These are phyloP conservation scores for Drosophila nigricruria DNA, from an alignment of 2,888 invertebrate genomes.

Conservation along the genomic window DNA sequence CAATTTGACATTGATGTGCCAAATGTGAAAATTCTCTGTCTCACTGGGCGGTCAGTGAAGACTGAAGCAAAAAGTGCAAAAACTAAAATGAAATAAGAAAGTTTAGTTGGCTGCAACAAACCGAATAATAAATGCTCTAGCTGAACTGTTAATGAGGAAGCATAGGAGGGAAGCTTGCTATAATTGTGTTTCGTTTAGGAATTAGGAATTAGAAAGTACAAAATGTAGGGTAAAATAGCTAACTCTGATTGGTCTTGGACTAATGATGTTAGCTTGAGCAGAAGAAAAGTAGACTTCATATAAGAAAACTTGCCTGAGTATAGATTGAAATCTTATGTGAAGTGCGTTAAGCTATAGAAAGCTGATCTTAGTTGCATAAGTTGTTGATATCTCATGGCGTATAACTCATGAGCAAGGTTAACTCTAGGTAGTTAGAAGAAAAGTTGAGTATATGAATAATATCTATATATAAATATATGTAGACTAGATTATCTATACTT, in stretches of 20 bases:
- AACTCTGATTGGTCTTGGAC: background rate
- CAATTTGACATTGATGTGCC: conserved; percentile 82
- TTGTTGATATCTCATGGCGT: too few relatives aligned
- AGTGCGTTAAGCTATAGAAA: too few relatives aligned
- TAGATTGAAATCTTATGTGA: too few relatives aligned
- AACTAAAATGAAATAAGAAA: conserved; percentile 43
- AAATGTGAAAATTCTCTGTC: conserved; percentile 75
- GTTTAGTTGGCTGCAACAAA: background rate
- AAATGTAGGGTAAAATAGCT: too few relatives aligned
- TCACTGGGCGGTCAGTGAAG: conserved; percentile 34
- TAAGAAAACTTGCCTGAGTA: background rate
- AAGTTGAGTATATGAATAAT: background rate
- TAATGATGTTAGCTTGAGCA: background rate
- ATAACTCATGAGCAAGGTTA: too few relatives aligned
- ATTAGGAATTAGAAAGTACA: too few relatives aligned
- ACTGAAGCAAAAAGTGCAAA: conserved; percentile 32
- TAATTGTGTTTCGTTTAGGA: background rate
- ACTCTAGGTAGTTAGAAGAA: too few relatives aligned
- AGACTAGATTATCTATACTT: background rate
- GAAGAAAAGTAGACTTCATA: too few relatives aligned
- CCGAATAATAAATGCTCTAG: conserved; percentile 20
- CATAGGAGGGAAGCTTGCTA: background rate
- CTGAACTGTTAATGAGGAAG: background rate
- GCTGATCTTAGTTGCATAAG: too few relatives aligned
- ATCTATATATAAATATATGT: background rate